Conservation (phyloP, 92 coral and sea anemone genomes). For the Ricordea florida region DNA sequence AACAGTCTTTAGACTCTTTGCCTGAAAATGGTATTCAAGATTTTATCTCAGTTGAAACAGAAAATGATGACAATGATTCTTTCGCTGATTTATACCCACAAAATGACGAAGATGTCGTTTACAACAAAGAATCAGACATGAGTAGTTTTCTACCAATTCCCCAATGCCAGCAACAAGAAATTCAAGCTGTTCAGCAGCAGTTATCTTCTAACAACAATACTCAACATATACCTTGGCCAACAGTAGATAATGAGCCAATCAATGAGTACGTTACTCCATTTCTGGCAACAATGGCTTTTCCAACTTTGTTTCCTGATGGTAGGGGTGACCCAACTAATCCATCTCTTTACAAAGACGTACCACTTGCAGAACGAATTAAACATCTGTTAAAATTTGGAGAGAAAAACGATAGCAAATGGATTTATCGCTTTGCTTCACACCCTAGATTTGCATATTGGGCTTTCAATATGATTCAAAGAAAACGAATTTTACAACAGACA, state of each 20-base stretch:
- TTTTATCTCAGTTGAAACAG: constrained; percentile 61
- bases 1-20: constrained; percentile 45
- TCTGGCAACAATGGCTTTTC: constrained; percentile 76
- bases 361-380: constrained; percentile 54
- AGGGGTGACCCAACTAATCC: constrained; percentile 64
- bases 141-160: constrained; percentile 58
- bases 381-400: constrained; percentile 70
- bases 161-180: constrained; percentile 41
- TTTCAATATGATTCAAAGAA: constrained; percentile 70
- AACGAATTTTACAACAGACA: constrained; percentile 66
- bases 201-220: constrained; percentile 9
- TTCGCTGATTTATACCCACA: constrained; percentile 39
- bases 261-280: constrained; percentile 71
- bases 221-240: constrained; percentile 59
- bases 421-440: constrained; percentile 68
- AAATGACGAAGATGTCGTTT: constrained; percentile 55
- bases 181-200: constrained; percentile 57
- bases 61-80: constrained; percentile 24
- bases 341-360: constrained; percentile 41
- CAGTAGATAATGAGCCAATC: constrained; percentile 62
- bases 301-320: constrained; percentile 55
- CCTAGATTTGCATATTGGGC: constrained; percentile 85
- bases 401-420: constrained; percentile 51
- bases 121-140: constrained; percentile 36
- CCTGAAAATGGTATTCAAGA: constrained; percentile 68